Percentiles rank a stretch among this genome's conserved stretches.
These are phyloP conservation scores for Tiliqua scincoides DNA, from an alignment of 2,113 vertebrate species.

Conservation along the genomic window DNA sequence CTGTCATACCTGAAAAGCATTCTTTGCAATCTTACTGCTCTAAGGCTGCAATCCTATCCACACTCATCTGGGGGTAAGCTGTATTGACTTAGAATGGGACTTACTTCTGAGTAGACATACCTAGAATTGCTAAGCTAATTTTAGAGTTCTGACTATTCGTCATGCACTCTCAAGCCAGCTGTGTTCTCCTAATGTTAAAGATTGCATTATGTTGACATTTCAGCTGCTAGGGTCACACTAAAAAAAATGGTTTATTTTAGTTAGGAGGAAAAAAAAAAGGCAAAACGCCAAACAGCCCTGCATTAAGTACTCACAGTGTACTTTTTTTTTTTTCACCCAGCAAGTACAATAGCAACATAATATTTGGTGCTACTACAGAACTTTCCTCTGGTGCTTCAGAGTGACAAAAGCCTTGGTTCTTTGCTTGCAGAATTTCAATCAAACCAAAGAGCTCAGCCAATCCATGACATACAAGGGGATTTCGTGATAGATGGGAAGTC, in stretches of 20 bases:
- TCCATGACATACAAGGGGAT: constrained; percentile 3
- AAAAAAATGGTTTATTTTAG: not conserved
- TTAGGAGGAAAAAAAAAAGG: not conserved
- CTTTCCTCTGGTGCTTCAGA: not conserved
- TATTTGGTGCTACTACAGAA: constrained; percentile 6
- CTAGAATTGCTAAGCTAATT: too few relatives aligned
- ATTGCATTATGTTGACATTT: constrained; percentile 3
- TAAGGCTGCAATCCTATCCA: too few relatives aligned
- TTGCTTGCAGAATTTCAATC: constrained; percentile 20
- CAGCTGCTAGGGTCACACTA: not conserved
- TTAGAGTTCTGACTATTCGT: not conserved
- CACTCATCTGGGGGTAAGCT: too few relatives aligned
- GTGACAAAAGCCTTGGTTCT: not conserved
- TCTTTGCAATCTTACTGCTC: not conserved
- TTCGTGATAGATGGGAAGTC: constrained; percentile 24
- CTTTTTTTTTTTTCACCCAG: not conserved
- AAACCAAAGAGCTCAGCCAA: constrained; percentile 3
- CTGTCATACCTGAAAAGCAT: not conserved
- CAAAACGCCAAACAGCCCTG: not conserved
- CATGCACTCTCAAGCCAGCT: not conserved
- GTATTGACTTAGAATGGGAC: too few relatives aligned
- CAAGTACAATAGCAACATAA: fast-evolving
- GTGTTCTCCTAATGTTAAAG: not conserved
- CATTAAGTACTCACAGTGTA: constrained; percentile 9
- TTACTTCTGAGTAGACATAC: too few relatives aligned